Base-by-base conservation (phyloP, 2,113 vertebrate genomes). In the Hemibagrus wyckioides region DNA sequence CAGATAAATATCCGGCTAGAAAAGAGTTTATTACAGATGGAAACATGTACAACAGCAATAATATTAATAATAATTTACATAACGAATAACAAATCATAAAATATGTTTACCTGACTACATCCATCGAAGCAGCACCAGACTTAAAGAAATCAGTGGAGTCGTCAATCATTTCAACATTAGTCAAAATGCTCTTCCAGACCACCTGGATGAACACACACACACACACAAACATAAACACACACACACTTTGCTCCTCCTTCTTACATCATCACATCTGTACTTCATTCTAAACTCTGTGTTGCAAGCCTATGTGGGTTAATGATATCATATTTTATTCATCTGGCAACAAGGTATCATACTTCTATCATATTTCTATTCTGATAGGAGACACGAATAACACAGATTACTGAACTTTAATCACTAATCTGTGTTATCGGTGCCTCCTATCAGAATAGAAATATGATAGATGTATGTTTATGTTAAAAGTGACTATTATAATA, bases 91-190 rank as follows among this genome's bases (percentile, higher is more conserved):
- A 28, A 39, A 39, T 11, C 19, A 10, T 13, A 21, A 80, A 56
- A 56, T 39, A 8, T 19, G 2, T 86, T 88, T 90, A 97, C 97
- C 97, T 97, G 76, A 97, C 96, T 6, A 97, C 96, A 41, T 97
- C 97, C 95, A 97, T 97, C 0, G 97, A 97, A 0, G 94, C 96
- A 7, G 97, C 97, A 36, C 97, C 97, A 0, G 95, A 96, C 90
- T 97, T 97, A 91, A 97, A 97, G 91, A 97, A 97, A 87, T 97
- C 97, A 0, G 96, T 97, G 39, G 96, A 91, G 88, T 96, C 95
- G n/a, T 96, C 94, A 44, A 97, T 93, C 25, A 92, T 86, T 0
- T 79, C 86, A 3, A 96, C 90, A 0, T 95, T 97, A 9, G 93
- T 91, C 39, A 97, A 94, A 83, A 97, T 97, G 77, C 96, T 94